Base-by-base conservation (phyloP, 1,140 invertebrate species). In the Cheumatopsyche charites region DNA sequence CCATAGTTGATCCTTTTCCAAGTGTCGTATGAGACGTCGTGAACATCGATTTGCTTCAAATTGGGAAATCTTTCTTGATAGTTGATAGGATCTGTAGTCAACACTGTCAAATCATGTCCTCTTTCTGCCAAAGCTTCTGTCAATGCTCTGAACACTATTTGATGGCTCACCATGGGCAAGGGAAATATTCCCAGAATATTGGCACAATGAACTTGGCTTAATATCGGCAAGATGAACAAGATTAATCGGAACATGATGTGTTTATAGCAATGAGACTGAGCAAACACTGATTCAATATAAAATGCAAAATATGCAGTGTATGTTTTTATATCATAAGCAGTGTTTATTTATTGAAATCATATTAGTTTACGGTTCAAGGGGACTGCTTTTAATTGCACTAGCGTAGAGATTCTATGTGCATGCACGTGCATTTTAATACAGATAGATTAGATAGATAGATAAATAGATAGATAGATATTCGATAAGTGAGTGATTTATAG, bases 121-220 rank as follows among this genome's bases (percentile, higher is more conserved):
- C 80, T 76, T 43, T 78, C 81, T 0, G 78, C 79, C 26, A 88
- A 76, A 61, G 81, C 83, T 70, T 79, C 77, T 6, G 79, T 80
- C 2, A 87, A 25, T 9, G 82, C 78, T 67, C 80, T 76, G 69
- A 83, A 86, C 0, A 86, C 82, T 5, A 86, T 77, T 78, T 87
- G 87, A 77, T 89, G 88, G 72, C 87, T 89, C 58, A 84, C 80
- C 0, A 85, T 85, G 0, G 86, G 79, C 6, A 78, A 79, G 5
- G 86, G 79, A 47, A 86, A 78, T 0, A 86, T 76, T 0, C 79
- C 83, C n/a, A 90, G 76, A 66, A 90, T 89, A 1, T 25, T 66
- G 7, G 62, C 62, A 9, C 55, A 13, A 52, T 47, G 15, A 4
- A 47, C 45, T 4, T 3, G 12, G 4, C 15, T 13, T 4, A 47